These are phyloP conservation scores for Aphelinus atriplicis DNA, from an alignment of 1,140 invertebrate species.

Conservation along the genomic window DNA sequence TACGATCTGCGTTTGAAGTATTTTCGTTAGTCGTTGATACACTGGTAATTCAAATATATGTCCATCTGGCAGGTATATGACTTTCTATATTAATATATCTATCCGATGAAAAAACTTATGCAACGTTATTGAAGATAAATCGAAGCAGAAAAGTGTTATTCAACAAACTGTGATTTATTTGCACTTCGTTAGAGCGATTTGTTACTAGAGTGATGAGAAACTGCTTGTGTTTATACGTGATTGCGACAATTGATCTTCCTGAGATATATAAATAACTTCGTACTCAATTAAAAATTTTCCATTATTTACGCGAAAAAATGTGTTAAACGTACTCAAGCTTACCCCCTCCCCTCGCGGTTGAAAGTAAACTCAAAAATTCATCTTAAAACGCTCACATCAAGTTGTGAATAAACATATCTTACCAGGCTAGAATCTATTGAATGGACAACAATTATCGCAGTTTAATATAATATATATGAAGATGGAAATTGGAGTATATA, in stretches of 20 bases:
- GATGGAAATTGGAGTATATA: not conserved
- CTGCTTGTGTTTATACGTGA: not conserved
- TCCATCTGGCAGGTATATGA: no score
- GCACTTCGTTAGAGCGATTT: conserved; percentile 1
- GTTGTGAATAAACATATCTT: conserved; percentile 69
- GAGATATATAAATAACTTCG: conserved; percentile 42
- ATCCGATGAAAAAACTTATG: no score
- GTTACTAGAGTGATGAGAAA: not conserved
- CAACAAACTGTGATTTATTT: conserved; percentile 24
- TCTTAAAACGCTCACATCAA: conserved; percentile 66
- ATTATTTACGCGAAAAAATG: conserved; percentile 46
- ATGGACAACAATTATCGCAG: conserved; percentile 58
- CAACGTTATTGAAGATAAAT: not conserved
- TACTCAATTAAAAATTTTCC: conserved; percentile 53
- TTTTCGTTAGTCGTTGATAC: no score
- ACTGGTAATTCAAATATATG: no score
- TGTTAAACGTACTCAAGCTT: conserved; percentile 46
- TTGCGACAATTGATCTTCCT: conserved; percentile 43
- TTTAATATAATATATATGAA: conserved; percentile 56
- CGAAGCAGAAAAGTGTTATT: conserved; percentile 13
- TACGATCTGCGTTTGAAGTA: no score
- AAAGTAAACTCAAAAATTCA: conserved; percentile 47
- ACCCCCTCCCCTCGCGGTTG: conserved; percentile 24
- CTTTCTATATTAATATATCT: no score
- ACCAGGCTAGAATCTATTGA: conserved; percentile 62